Percentiles rank a stretch among this genome's conserved stretches.
These are phyloP conservation scores for Elaphurus davidianus DNA, from an alignment of 2,113 vertebrate genomes.

Conservation along the genomic window DNA sequence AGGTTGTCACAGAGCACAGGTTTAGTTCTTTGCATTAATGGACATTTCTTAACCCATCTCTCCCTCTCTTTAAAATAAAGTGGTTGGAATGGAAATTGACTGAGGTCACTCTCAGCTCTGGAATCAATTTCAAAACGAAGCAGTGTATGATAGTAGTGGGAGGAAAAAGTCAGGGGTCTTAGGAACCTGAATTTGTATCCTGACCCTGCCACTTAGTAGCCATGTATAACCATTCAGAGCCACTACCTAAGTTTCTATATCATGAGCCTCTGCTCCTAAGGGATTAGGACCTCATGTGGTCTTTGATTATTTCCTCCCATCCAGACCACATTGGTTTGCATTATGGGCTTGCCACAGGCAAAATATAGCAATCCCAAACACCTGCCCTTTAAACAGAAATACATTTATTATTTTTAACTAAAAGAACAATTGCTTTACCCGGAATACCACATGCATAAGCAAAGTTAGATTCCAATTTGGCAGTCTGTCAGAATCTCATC, in stretches of 20 bases:
- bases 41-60: background rate
- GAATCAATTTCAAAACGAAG: background rate
- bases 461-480: background rate
- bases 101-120: background rate
- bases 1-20: background rate
- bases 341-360: conserved; percentile 4
- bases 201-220: background rate
- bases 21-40: background rate
- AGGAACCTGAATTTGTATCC: background rate
- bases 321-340: conserved; percentile 37
- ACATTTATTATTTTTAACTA: conserved; percentile 16
- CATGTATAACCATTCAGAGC: background rate
- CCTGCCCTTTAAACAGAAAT: conserved; percentile 19
- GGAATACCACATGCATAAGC: background rate
- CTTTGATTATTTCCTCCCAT: conserved; percentile 25
- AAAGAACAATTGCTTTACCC: conserved; percentile 25
- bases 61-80: background rate
- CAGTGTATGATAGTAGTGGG: background rate
- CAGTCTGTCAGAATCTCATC: background rate
- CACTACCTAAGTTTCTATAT: background rate
- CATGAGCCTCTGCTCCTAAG: background rate
- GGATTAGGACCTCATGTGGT: background rate
- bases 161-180: background rate
- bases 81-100: background rate
- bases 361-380: conserved; percentile 28